Conservation (phyloP, 2,888 invertebrate species). For the Phortica magna region DNA sequence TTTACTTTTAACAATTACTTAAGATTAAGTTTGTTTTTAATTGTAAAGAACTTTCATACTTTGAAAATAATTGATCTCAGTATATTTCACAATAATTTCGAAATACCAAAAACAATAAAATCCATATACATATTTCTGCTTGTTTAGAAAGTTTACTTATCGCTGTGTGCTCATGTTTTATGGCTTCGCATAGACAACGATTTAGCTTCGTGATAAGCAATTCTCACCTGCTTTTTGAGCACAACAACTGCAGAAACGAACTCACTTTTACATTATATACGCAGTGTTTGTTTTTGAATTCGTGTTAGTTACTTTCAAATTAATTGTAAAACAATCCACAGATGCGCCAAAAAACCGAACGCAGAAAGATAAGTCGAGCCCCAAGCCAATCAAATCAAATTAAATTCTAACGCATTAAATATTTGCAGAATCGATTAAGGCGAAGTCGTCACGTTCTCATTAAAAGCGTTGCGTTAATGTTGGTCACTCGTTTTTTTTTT, state of each 20-base stretch:
- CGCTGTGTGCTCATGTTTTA: neutral
- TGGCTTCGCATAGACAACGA: neutral
- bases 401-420: conserved; percentile 36
- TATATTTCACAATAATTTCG: neutral
- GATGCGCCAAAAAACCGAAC: neutral
- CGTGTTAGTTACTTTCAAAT: neutral
- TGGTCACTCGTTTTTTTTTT: neutral
- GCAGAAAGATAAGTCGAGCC: neutral
- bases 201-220: neutral
- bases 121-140: neutral
- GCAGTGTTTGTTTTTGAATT: neutral
- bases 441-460: conserved; percentile 67
- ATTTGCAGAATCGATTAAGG: conserved; percentile 56
- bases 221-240: neutral
- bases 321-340: conserved; percentile 6
- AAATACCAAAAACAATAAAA: no score
- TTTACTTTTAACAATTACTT: no score
- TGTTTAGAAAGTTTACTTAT: neutral
- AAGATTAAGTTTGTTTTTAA: no score
- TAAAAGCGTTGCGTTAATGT: conserved; percentile 35
- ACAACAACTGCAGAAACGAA: neutral
- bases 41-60: no score
- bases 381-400: neutral
- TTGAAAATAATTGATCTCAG: neutral
- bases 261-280: neutral